A percentile compares a stretch with the other conserved stretches of the same genome.
Conservation (phyloP, 2,797 vertebrate genomes). For the Sebastes cheni region DNA sequence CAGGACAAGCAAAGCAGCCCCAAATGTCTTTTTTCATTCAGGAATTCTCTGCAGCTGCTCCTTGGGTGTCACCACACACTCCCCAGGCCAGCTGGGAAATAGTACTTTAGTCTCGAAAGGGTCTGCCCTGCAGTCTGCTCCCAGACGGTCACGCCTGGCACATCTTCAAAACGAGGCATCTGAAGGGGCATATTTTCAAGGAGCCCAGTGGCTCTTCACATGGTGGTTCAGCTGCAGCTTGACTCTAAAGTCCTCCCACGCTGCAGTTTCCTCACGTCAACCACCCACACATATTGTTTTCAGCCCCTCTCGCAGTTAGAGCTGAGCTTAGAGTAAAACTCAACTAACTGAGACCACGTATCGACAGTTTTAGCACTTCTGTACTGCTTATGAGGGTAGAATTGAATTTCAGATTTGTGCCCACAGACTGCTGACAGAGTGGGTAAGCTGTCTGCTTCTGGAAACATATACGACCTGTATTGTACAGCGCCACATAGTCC, state of each 20-base stretch:
- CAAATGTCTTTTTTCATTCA: slow-evolving; percentile 44
- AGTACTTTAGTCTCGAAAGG: slow-evolving; percentile 18
- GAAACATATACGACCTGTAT: not conserved
- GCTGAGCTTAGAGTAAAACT: slow-evolving; percentile 19
- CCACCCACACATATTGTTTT: slow-evolving; percentile 40
- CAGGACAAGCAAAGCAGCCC: slow-evolving; percentile 41
- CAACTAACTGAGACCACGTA: not conserved
- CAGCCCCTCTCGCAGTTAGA: slow-evolving; percentile 1
- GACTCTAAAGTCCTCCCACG: slow-evolving; percentile 18
- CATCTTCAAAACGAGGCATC: slow-evolving; percentile 27
- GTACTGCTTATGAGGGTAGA: not conserved
- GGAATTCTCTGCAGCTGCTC: slow-evolving; percentile 45
- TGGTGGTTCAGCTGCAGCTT: slow-evolving; percentile 27
- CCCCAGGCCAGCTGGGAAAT: slow-evolving; percentile 39
- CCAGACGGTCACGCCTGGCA: slow-evolving; percentile 12
- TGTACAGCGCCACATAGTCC: not conserved
- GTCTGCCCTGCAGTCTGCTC: slow-evolving; percentile 25
- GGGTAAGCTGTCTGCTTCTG: not conserved
- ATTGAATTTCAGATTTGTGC: slow-evolving; percentile 34
- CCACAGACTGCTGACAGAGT: not conserved
- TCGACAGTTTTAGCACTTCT: slow-evolving; percentile 10
- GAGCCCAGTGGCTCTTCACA: slow-evolving; percentile 8
- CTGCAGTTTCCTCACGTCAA: slow-evolving; percentile 40
- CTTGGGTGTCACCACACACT: slow-evolving; percentile 21
- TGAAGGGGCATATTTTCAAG: slow-evolving; percentile 20